Base-by-base conservation (phyloP, 2,888 invertebrate genomes). In the Mylabris sibirica region DNA sequence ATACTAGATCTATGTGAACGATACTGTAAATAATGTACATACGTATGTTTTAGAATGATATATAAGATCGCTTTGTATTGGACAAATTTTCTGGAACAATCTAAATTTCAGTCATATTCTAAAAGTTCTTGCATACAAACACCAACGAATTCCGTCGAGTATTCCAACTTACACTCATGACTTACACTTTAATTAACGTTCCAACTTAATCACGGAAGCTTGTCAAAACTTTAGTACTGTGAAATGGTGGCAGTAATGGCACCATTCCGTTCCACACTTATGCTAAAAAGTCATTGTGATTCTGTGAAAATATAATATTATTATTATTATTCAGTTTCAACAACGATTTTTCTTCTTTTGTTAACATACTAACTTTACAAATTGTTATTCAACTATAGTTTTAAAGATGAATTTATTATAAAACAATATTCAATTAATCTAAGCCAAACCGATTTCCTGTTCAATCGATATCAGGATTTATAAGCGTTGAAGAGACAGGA, bases 171-270 rank as follows among this genome's bases (percentile, higher is more conserved):
- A 64, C 30, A 30, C 60, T 68, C 66, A 64, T 66, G 68, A 63
- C 70, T 70, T 65, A 60, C 65, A 68, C 63, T 71, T 71, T 71
- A 71, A 71, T 71, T 71, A 71, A 71, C 67, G 71, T 68, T 71
- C 60, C 68, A 66, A 66, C 67, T 71, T 71, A 71, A 71, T 71
- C 71, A 71, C 71, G 63, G 26, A 62, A 63, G 62, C 71, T 71
- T 71, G 71, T 71, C 71, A 71, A 71, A 71, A 71, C 67, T 71
- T 71, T 71, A 49, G 61, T 60, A 66, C 67, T 65, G 64, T 20
- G 65, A 70, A 38, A 38, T 38, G 38, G 12, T 64, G 68, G 68
- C 60, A 63, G 68, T 64, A 66, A 68, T 68, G 64, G 71, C 3
- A 12, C 68, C 65, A 49, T 63, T 57, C 49, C 68, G 64, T 41